Base-by-base conservation (phyloP, 2,888 invertebrate species). In the Catotricha subobsoleta region DNA sequence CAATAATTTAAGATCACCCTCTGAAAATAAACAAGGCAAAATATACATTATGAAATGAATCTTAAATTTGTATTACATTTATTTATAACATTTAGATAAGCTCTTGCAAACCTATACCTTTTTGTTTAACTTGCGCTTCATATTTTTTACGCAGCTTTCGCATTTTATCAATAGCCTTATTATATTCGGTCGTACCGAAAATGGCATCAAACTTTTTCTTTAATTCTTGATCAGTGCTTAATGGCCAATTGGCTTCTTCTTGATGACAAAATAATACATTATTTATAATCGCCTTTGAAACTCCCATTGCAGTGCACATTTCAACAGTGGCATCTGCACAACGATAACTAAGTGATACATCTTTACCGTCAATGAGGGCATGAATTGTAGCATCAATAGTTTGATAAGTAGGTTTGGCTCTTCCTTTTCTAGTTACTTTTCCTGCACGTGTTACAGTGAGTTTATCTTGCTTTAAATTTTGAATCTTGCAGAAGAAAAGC, bases 221-320 rank as follows among this genome's bases (percentile, higher is more conserved):
- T 0, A 99, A 71, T 51, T 82, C 81, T 58, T 88, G 87, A 0
- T 83, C 82, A 59, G 94, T 91, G 56, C 91, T 87, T 41, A 98
- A 65, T 0, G 98, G 97, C 92, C 98, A 98, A 54, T 79, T 79
- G 0, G 92, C 81, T 48, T 98, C 92, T 61, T 98, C 98, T 71
- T 98, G 98, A 58, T 98, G 98, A 55, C 98, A 99, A 62, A 99
- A 95, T 50, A 99, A 80, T 0, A 99, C 98, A 58, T 90, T 84
- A 55, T 90, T 91, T 43, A 99, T 66, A 44, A 99, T 87, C 0
- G 97, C 78, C 57, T 87, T 87, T 0, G 95, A 87, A 1, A 98
- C 92, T 45, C 95, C 92, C 38, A 46, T 45, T n/a, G 34, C 36
- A 15, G 46, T 69, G 67, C 46, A 76, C 68, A 91, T 76, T 52